A percentile compares a stretch with the other conserved stretches of the same genome.
phyloP scores from a whole-genome alignment of 2,113 vertebrate species.

The Danionella cerebrum region DNA sequence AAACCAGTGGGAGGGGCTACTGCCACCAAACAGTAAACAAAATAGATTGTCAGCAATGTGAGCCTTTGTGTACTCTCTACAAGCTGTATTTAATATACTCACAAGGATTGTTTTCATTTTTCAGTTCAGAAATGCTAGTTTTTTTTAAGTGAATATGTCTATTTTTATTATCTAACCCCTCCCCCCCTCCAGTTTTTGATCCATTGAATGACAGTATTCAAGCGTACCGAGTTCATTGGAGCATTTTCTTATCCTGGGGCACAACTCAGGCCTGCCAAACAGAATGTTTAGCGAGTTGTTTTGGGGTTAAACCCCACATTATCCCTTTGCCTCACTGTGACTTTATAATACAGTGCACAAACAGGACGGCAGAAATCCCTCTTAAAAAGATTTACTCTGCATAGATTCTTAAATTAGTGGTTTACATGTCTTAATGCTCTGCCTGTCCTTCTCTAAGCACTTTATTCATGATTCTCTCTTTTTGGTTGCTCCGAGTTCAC shows the following conservation, averaged over 20 bases:
- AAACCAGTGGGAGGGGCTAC: neutral
- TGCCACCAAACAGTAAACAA: neutral
- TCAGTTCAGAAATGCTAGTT: no score
- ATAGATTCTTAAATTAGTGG: slow-evolving; percentile 69
- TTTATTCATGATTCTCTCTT: slow-evolving; percentile 27
- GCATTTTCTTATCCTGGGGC: neutral
- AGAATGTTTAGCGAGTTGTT: slow-evolving; percentile 47
- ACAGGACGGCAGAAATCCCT: slow-evolving; percentile 71
- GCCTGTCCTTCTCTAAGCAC: slow-evolving; percentile 46
- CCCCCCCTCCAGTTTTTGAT: no score
- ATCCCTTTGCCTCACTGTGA: slow-evolving; percentile 75
- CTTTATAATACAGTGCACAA: slow-evolving; percentile 71
- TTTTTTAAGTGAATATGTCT: no score
- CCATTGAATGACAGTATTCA: neutral
- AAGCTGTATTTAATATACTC: no score
- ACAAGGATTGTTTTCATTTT: neutral
- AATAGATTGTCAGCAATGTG: no score
- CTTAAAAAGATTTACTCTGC: slow-evolving; percentile 73
- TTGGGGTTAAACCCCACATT: slow-evolving; percentile 72
- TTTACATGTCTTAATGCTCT: slow-evolving; percentile 59
- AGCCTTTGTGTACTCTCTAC: no score
- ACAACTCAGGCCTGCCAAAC: neutral
- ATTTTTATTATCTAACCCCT: no score
- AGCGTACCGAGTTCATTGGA: neutral
- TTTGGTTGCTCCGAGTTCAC: slow-evolving; percentile 16